Percentiles rank a stretch among this genome's conserved stretches.
phyloP scores from a whole-genome alignment of 53 echinoderm and acorn worm species.

The Astropecten irregularis region DNA sequence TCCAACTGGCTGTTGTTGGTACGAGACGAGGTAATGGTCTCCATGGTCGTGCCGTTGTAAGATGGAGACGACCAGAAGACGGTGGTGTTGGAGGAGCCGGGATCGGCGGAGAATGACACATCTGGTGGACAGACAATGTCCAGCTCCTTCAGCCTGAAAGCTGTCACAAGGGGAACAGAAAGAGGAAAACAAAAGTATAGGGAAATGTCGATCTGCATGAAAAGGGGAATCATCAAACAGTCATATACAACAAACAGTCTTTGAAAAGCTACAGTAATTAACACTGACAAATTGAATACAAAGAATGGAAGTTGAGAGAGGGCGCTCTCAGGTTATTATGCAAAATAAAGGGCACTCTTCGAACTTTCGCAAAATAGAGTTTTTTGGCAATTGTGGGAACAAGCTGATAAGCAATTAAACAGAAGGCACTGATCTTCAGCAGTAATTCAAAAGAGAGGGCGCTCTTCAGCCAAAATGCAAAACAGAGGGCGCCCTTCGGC shows the following conservation, averaged over 20 bases:
- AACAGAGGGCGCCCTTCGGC: too few relatives aligned
- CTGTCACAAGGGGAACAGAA: neutral
- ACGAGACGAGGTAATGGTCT: neutral
- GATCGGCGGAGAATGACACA: neutral
- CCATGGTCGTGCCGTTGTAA: neutral
- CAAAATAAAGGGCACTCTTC: too few relatives aligned
- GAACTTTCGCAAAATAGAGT: too few relatives aligned
- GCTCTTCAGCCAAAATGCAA: too few relatives aligned
- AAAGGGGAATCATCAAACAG: neutral
- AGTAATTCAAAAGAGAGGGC: too few relatives aligned
- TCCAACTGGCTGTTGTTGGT: conserved; percentile 3
- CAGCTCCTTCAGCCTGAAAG: neutral
- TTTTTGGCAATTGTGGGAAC: too few relatives aligned
- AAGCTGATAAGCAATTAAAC: too few relatives aligned
- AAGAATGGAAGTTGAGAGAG: too few relatives aligned
- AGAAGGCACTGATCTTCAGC: too few relatives aligned
- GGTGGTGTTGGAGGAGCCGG: neutral
- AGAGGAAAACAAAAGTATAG: neutral
- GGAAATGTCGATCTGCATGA: neutral
- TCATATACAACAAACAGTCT: neutral
- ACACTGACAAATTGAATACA: too few relatives aligned
- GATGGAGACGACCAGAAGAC: neutral
- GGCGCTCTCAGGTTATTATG: too few relatives aligned
- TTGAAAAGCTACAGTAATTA: too few relatives aligned
- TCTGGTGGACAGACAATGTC: conserved; percentile 25